phyloP scores from a whole-genome alignment of 2,113 vertebrate species.

The Irena cyanogastra region DNA sequence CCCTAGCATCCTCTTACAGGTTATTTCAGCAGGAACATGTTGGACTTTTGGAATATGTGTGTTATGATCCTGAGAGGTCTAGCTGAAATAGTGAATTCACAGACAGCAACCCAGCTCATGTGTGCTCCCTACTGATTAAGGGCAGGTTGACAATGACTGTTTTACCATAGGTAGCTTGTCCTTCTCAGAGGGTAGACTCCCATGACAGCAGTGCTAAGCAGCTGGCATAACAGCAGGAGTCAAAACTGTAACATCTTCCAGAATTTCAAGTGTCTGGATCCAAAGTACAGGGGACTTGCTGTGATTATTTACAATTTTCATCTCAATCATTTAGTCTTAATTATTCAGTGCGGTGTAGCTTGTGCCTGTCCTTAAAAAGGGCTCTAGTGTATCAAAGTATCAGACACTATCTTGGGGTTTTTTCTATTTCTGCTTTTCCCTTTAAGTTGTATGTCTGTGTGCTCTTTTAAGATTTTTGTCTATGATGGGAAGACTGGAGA shows the following conservation, averaged over 20 bases:
- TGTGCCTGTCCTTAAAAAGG: not conserved
- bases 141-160: not conserved
- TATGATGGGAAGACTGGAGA: conserved; percentile 88
- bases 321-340: not conserved
- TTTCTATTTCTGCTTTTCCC: not conserved
- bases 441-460: not conserved
- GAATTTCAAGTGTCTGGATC: not conserved
- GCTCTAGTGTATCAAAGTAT: not conserved
- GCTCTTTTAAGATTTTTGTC: conserved; percentile 78
- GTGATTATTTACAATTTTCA: not conserved
- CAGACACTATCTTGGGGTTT: not conserved
- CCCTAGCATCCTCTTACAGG: not conserved
- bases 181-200: not conserved
- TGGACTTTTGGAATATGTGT: not conserved
- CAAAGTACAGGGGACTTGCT: not conserved
- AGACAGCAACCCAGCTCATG: not conserved
- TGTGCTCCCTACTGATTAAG: not conserved
- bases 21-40: not conserved
- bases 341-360: not conserved
- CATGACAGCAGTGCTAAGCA: not conserved
- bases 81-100: not conserved
- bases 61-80: not conserved
- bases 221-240: not conserved
- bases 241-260: not conserved
- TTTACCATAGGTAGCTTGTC: not conserved